These are phyloP conservation scores for Lepidocyrtinus sp. DNA, from an alignment of 2,888 invertebrate species.

Conservation along the genomic window DNA sequence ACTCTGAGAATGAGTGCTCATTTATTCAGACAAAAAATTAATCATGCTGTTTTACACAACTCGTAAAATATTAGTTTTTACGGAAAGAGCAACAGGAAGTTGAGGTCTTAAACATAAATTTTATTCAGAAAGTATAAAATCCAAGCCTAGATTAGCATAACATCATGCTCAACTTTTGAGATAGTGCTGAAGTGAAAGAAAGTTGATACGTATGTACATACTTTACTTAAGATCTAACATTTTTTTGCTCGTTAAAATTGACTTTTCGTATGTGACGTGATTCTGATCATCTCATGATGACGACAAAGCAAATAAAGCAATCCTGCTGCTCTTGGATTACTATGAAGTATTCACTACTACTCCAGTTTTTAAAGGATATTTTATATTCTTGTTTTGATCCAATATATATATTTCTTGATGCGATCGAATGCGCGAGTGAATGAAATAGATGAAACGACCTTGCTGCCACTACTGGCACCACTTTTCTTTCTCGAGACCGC, in stretches of 20 bases:
- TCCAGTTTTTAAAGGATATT: no score
- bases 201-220: background rate
- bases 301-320: no score
- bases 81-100: constrained; percentile 1
- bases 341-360: no score
- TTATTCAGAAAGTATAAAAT: background rate
- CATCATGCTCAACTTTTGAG: background rate
- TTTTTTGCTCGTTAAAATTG: constrained; percentile 2
- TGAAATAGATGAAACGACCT: constrained; percentile 49
- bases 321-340: no score
- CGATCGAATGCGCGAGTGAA: constrained; percentile 28
- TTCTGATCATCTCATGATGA: background rate
- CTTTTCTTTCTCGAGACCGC: constrained; percentile 24
- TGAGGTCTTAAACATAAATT: background rate
- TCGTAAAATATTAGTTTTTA: no score
- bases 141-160: background rate
- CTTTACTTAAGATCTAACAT: no score
- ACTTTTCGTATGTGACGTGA: background rate
- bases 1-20: no score
- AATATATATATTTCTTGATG: constrained; percentile 7
- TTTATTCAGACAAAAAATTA: no score
- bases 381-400: background rate
- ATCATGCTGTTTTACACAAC: no score
- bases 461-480: constrained; percentile 41
- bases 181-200: background rate